These are phyloP conservation scores for Ptychadena robeensis DNA, from an alignment of 2,797 vertebrate genomes.

Conservation along the genomic window DNA sequence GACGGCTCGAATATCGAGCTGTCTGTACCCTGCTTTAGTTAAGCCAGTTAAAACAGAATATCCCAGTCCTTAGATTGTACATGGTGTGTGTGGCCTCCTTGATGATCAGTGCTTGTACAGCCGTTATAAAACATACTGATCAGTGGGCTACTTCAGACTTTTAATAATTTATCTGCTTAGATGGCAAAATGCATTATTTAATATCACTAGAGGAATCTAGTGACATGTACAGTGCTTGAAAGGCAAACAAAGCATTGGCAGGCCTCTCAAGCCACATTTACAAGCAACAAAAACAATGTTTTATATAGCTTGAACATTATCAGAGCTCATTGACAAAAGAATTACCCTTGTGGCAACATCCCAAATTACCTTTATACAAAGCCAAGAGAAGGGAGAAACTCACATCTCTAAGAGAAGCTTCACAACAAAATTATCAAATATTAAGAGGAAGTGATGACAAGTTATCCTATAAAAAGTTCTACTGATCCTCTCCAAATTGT, in stretches of 20 bases:
- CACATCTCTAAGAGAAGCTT: no score
- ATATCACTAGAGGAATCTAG: slow-evolving; percentile 45
- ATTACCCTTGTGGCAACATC: no score
- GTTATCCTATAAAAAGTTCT: no score
- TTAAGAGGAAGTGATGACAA: no score
- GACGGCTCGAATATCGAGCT: no score
- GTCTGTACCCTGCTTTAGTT: no score
- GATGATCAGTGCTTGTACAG: slow-evolving; percentile 7
- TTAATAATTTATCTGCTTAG: slow-evolving; percentile 56
- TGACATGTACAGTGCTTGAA: slow-evolving; percentile 29
- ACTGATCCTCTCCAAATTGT: no score
- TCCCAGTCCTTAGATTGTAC: not conserved
- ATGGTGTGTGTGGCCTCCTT: not conserved
- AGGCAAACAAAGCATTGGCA: not conserved
- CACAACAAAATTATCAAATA: no score
- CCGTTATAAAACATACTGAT: slow-evolving; percentile 39
- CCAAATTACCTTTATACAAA: no score
- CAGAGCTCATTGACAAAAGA: not conserved
- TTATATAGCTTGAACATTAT: not conserved
- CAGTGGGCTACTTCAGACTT: slow-evolving; percentile 40
- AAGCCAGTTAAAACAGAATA: not conserved
- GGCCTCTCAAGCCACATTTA: not conserved
- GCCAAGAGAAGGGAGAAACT: no score
- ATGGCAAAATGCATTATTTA: slow-evolving; percentile 60
- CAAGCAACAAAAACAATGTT: slow-evolving; percentile 19